Percentiles rank a stretch among this genome's conserved stretches.
Conservation (phyloP, 2,888 invertebrate species). For the Trachelus tabidus region DNA sequence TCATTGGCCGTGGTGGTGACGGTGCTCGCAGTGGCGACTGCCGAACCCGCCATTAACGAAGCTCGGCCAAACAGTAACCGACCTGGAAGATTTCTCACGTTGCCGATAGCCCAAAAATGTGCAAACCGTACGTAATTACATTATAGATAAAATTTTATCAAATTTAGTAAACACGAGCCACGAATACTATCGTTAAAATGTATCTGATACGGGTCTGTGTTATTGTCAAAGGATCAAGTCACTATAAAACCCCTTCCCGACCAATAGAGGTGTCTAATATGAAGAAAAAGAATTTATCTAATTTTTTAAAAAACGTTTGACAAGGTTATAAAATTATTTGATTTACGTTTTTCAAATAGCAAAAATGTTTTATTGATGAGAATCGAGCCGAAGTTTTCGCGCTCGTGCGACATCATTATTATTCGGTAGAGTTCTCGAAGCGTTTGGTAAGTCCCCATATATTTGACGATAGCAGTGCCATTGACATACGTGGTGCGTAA, state of each 20-base stretch:
- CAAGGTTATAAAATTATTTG: background rate
- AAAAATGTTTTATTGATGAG: background rate
- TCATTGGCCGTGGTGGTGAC: conserved; percentile 73
- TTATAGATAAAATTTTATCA: background rate
- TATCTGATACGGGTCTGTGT: background rate
- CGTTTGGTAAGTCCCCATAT: background rate
- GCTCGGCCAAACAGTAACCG: conserved; percentile 76
- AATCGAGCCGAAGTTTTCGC: background rate
- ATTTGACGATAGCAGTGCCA: background rate
- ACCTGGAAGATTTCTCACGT: conserved; percentile 85
- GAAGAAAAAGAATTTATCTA: background rate
- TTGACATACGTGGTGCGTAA: background rate
- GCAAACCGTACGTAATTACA: conserved; percentile 78
- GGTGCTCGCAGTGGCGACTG: conserved; percentile 69
- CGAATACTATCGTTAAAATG: background rate
- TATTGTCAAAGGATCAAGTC: background rate
- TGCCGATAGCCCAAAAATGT: conserved; percentile 86
- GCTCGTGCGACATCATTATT: background rate
- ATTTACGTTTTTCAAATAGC: background rate
- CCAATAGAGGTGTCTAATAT: accelerated
- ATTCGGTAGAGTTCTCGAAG: background rate
- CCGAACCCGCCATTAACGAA: conserved; percentile 69
- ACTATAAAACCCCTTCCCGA: background rate
- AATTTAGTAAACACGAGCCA: background rate
- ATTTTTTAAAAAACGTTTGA: background rate